phyloP scores from a whole-genome alignment of 2,888 invertebrate genomes.

The Xestobium rufovillosum region DNA sequence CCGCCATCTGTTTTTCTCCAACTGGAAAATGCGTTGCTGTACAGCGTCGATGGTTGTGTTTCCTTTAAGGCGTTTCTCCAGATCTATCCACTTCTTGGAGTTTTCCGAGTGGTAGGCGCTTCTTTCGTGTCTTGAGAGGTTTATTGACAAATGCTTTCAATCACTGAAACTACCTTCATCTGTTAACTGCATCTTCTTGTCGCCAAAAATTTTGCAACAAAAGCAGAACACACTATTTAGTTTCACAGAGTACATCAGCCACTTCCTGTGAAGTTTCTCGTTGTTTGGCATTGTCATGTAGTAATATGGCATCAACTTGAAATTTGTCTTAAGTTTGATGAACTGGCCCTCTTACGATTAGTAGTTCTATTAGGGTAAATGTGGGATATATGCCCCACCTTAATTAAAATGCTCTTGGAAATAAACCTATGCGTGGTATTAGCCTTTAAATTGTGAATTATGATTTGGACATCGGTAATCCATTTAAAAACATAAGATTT shows the following conservation, averaged over 20 bases:
- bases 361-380: too few species aligned
- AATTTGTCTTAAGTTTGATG: too few species aligned
- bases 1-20: slow-evolving; percentile 6
- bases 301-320: too few species aligned
- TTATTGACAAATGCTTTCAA: slow-evolving; percentile 13
- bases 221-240: slow-evolving; percentile 7
- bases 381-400: too few species aligned
- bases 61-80: slow-evolving; percentile 9
- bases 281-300: slow-evolving; percentile 9
- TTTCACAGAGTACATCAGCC: slow-evolving; percentile 9
- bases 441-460: too few species aligned
- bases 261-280: slow-evolving; percentile 4
- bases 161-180: slow-evolving; percentile 8
- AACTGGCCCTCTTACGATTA: too few species aligned
- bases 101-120: slow-evolving; percentile 6
- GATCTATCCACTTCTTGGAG: slow-evolving; percentile 11
- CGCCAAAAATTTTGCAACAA: slow-evolving; percentile 9
- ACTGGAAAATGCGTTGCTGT: slow-evolving; percentile 5
- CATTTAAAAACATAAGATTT: too few species aligned
- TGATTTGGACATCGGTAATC: too few species aligned
- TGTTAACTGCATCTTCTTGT: slow-evolving; percentile 3
- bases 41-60: slow-evolving; percentile 7
- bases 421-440: too few species aligned
- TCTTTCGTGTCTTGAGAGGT: slow-evolving; percentile 14
- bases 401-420: too few species aligned